Conservation (phyloP, 2,797 vertebrate species). For the Peromyscus aztecus region DNA sequence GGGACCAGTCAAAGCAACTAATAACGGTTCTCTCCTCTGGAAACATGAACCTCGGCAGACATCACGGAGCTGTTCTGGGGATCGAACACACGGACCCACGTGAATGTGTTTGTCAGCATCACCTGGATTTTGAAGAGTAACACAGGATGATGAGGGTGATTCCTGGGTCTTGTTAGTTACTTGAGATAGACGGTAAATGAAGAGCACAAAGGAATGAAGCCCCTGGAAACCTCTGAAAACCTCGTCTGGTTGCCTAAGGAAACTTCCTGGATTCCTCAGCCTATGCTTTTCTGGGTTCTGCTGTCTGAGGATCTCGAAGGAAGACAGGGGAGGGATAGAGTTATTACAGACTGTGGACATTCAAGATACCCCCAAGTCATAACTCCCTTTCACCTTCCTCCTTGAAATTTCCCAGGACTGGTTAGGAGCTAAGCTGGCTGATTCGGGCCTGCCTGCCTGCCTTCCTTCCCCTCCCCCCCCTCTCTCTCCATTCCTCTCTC, state of each 20-base stretch:
- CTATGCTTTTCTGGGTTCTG: background rate
- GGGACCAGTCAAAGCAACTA: background rate
- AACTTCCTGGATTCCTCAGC: background rate
- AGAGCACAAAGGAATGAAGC: background rate
- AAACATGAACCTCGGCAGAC: background rate
- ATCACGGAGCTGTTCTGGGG: background rate
- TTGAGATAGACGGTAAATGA: slow-evolving; percentile 8
- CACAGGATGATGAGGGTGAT: rapidly evolving
- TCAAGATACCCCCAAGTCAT: slow-evolving; percentile 17
- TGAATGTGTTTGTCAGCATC: background rate
- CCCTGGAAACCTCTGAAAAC: slow-evolving; percentile 20
- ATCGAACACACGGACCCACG: background rate
- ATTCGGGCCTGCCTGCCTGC: background rate
- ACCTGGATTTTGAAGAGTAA: too few relatives aligned
- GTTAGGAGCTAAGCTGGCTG: background rate
- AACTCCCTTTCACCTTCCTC: slow-evolving; percentile 51
- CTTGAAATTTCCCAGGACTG: slow-evolving; percentile 23
- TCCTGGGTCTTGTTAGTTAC: background rate
- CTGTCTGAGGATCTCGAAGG: slow-evolving; percentile 31
- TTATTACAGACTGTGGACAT: slow-evolving; percentile 7
- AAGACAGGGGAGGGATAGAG: background rate
- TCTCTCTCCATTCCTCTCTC: too few relatives aligned
- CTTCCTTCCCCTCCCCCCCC: background rate
- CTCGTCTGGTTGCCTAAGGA: slow-evolving; percentile 29
- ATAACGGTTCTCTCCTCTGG: background rate